Evolutionary conservation across 2,888 invertebrate genomes (phyloP), one percentile per base, ranked within the genome.

Genomic region (Lasioglossum malachurum): DNA sequence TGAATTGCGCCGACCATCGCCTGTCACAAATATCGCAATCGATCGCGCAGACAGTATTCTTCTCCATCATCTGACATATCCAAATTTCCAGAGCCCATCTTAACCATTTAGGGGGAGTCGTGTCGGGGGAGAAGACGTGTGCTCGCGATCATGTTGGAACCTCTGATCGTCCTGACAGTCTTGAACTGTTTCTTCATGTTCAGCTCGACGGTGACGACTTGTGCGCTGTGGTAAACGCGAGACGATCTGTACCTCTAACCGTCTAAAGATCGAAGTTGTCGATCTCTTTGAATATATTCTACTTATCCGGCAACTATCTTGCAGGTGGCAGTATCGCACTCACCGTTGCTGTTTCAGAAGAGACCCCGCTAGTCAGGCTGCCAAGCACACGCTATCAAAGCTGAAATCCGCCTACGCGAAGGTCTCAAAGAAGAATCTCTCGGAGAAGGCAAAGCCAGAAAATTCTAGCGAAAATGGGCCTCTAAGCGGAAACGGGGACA

Each of bases 141-240:
- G 23, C 49, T 3, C 38, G 16, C n/a, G 23, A 82, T 80, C 78
- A 93, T 93, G 92, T 31, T 93, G 73, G 93, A 92, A 35, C 90
- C 93, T 49, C 72, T 93, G 46, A 85, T 93, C 74, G 90, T 93
- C 49, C 79, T 93, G 60, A 93, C 92, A 31, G 92, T 93, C 57
- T 72, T 93, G n/a, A 93, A 93, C 82, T 93, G 93, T 71, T 89
- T 93, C 79, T 92, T 93, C 76, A 93, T 93, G 93, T 91, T 93
- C 88, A 92, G 93, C 74, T 93, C 93, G 2, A 92, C 93, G 35
- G 83, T 93, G 71, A 93, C 93, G 53, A 93, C 92, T 0, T 93
- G 93, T 75, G 92, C 93, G 31, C 88, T 93, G 49, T 93, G 92
- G 93, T 93, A 88, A 87, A 75, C 31, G 64, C 31, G 1, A 31